phyloP scores from a whole-genome alignment of 1,140 invertebrate genomes.

The Drosophila kohkoa region DNA sequence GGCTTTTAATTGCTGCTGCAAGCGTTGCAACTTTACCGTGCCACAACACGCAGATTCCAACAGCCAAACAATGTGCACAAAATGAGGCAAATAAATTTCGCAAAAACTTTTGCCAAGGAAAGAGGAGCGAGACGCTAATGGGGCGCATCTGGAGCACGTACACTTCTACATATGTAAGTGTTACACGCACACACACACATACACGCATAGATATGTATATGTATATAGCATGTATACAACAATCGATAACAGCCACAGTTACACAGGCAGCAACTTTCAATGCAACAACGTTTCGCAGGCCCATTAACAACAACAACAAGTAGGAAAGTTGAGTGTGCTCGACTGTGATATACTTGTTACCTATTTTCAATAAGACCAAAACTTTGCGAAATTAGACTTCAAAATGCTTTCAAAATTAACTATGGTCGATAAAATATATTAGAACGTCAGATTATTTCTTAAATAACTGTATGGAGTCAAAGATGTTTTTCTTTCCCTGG shows the following conservation, averaged over 20 bases:
- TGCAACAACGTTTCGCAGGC: slow-evolving; percentile 46
- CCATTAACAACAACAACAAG: slow-evolving; percentile 60
- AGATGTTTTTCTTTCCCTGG: too few relatives aligned
- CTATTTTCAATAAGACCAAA: too few relatives aligned
- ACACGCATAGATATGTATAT: neutral
- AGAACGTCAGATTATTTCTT: too few relatives aligned
- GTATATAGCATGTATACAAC: slow-evolving; percentile 15
- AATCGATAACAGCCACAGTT: slow-evolving; percentile 62
- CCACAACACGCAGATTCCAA: slow-evolving; percentile 72
- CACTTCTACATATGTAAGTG: slow-evolving; percentile 20
- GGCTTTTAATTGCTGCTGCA: slow-evolving; percentile 77
- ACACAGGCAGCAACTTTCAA: slow-evolving; percentile 29
- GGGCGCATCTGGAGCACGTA: slow-evolving; percentile 49
- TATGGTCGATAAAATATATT: too few relatives aligned
- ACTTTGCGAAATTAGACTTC: too few relatives aligned
- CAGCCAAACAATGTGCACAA: slow-evolving; percentile 68
- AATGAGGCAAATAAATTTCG: slow-evolving; percentile 77
- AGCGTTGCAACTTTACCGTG: slow-evolving; percentile 68
- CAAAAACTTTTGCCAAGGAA: slow-evolving; percentile 5
- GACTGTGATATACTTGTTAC: too few relatives aligned
- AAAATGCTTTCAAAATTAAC: too few relatives aligned
- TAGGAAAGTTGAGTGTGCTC: neutral
- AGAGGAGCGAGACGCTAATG: slow-evolving; percentile 43
- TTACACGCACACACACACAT: neutral
- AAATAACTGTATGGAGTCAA: too few relatives aligned